Base-by-base conservation (phyloP, 64 coral and sea anemone species). In the Montipora sp. region DNA sequence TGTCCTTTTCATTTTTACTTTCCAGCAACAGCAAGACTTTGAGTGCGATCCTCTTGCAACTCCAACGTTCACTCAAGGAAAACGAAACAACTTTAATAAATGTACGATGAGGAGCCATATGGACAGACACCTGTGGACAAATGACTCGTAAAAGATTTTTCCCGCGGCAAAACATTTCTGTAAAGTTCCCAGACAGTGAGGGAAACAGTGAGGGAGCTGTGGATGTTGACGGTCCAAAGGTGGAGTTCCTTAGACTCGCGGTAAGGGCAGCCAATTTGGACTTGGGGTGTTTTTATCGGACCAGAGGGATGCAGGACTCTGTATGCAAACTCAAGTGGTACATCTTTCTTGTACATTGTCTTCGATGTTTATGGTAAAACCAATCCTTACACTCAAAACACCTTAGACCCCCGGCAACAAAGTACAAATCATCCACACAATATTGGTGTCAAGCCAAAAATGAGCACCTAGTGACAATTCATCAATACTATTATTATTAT, bases 121-220 rank as follows among this genome's bases (percentile, higher is more conserved):
- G 76, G 76, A 18, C 43, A 3, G 89, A 90, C 67, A 49, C 77
- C 59, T 55, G 74, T 44, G 44, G 89, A 2, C 47, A 80, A 49
- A 18, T 90, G 21, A 44, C 23, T 22, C 21, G 60, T 5, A 90
- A 90, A 51, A 71, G 71, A 12, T 81, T 90, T 19, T 69, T 48
- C 3, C 76, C 77, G 22, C 5, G 0, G 7, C 48, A 48, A 12
- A n/a, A 19, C 18, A 81, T 90, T 51, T 90, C 78, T 4, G 89
- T 81, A 49, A 77, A 78, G 15, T 90, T 90, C 81, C 77, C 89
- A 0, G 89, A 90, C 70, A 78, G 51, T 10, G 59, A 90, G 48
- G 77, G 89, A 20, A 89, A 60, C 45, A 89, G 87, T 21, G 87
- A 89, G 59, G 87, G 87, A 3, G 87, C 87, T 13, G 66, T 90